Base-by-base conservation (phyloP, 2,797 vertebrate species). In the Antrozous pallidus region DNA sequence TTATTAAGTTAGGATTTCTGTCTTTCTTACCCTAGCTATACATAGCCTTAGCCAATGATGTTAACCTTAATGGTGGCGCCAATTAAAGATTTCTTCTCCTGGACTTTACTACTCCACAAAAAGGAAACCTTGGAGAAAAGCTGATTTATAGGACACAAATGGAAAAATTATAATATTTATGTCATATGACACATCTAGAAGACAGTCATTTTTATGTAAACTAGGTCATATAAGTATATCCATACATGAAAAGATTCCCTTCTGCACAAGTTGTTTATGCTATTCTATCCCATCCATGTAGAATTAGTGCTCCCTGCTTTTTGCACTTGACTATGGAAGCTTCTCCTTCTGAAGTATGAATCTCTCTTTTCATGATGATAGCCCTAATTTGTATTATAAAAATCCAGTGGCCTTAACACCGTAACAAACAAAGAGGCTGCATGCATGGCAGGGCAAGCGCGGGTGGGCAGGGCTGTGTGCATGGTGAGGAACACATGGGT, bases 111-210 rank as follows among this genome's bases (percentile, higher is more conserved):
- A 71, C 45, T 90, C 36, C 33, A 73, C 33, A 70, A 69, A 42
- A 45, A 61, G 71, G 13, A 67, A 79, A 51, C 33, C 61, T 40
- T n/a, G 47, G 22, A 82, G 40, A 63, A 91, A 93, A 93, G 8
- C 16, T 40, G 13, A 83, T 40, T 18, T 75, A 9, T 47, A 45
- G 18, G 33, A 56, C 12, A 56, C 49, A 14, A 61, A 90, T 67
- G 33, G 56, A 79, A 78, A 90, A 42, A 33, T 45, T 36, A 13
- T 65, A 40, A 87, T 73, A 16, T 79, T 38, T 90, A 42, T 42
- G 31, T 65, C 16, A 51, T n/a, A 45, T 49, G 61, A 63, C 58
- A 83, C 31, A 36, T 47, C 28, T 75, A 42, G 13, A 88, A 67
- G 28, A 45, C 78, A 63, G n/a, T 18, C n/a, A 70, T 51, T 42